Base-by-base conservation (phyloP, 2,888 invertebrate genomes). In the Coenonympha arcania region DNA sequence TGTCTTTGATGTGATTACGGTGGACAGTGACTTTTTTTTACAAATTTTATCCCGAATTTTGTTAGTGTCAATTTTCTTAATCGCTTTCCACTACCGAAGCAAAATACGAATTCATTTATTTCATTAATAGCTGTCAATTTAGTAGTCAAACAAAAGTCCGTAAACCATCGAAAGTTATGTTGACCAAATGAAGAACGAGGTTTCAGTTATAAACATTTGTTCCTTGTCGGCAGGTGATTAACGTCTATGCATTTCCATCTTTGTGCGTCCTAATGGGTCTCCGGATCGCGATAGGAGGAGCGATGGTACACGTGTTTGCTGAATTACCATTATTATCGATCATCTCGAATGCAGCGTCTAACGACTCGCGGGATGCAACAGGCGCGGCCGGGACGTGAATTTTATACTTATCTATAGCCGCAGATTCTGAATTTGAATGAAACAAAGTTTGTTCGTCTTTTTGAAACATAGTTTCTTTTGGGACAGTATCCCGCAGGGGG, bases 301-400 rank as follows among this genome's bases (percentile, higher is more conserved):
- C 79, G 80, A 82, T 77, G 76, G 70, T 76, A 85, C 85, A 85
- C 83, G 84, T 84, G 85, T 82, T 78, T 65, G 60, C 51, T 20
- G 82, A 85, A 86, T 85, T 85, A 85, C 86, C 86, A 86, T 86
- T 84, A 85, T 86, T 86, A 86, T 85, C 85, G 85, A 84, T 83
- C 82, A 83, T 85, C 86, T 76, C 69, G 76, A 72, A n/a, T n/a
- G n/a, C n/a, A n/a, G 76, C 71, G 77, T 75, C 68, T 84, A 82
- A 84, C 85, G 83, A 84, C 78, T 75, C 74, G 71, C 85, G 83
- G 84, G 77, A 74, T 74, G 71, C 72, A 76, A 82, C 78, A 79
- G 80, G 76, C 80, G 57, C 54, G 50, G 46, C 41, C 28, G 37
- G 49, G 42, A 52, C 50, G 48, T 50, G 50, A 54, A 48, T 56